A percentile compares a stretch with the other conserved stretches of the same genome.
phyloP scores from a whole-genome alignment of 2,888 invertebrate species.

The Eustalomyia histrio region DNA sequence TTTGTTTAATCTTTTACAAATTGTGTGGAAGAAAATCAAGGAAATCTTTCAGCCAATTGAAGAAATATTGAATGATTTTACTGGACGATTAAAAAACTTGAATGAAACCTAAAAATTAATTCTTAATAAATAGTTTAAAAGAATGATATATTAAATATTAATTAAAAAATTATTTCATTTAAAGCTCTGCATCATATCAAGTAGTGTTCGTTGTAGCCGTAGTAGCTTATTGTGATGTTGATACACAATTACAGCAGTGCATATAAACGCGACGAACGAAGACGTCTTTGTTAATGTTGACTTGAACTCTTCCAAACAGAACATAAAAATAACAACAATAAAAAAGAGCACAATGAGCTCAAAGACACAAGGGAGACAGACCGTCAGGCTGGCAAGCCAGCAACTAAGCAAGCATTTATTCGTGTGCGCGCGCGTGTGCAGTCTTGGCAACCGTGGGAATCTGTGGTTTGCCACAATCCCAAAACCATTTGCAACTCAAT shows the following conservation, averaged over 20 bases:
- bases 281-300: slow-evolving; percentile 56
- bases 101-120: too few species aligned
- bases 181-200: slow-evolving; percentile 18
- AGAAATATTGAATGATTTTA: too few species aligned
- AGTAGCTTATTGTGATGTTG: background rate
- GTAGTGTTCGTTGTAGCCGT: slow-evolving; percentile 7
- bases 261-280: slow-evolving; percentile 39
- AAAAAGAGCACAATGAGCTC: slow-evolving; percentile 25
- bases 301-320: slow-evolving; percentile 29
- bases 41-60: too few species aligned
- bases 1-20: too few species aligned
- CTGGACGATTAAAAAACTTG: too few species aligned
- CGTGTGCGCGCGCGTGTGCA: slow-evolving; percentile 70
- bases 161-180: too few species aligned
- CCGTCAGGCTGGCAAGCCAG: slow-evolving; percentile 36
- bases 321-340: slow-evolving; percentile 11
- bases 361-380: slow-evolving; percentile 36
- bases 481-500: slow-evolving; percentile 72
- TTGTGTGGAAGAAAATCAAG: too few species aligned
- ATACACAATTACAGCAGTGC: background rate
- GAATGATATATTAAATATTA: too few species aligned
- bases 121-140: too few species aligned
- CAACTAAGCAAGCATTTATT: slow-evolving; percentile 58
- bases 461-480: slow-evolving; percentile 73
- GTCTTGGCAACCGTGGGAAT: slow-evolving; percentile 72